A percentile compares a stretch with the other conserved stretches of the same genome.
Conservation (phyloP, 2,797 vertebrate genomes). For the Dallia pectoralis region DNA sequence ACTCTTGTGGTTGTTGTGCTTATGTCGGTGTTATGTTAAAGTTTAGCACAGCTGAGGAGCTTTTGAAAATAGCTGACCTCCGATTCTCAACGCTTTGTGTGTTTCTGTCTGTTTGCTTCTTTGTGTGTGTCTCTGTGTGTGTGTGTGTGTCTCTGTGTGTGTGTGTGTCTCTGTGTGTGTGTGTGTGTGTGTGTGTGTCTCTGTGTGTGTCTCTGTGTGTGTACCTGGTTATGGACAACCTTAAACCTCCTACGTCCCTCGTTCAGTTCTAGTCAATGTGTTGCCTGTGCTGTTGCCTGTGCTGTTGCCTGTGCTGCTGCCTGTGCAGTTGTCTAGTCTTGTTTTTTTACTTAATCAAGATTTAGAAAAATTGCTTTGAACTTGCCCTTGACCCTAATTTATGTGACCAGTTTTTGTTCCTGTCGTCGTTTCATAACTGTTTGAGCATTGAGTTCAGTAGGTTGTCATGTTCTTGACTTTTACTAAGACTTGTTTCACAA, state of each 20-base stretch:
- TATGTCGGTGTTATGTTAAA: not conserved
- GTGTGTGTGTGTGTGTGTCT: no score
- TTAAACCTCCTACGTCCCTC: not conserved
- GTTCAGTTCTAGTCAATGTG: not conserved
- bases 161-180: no score
- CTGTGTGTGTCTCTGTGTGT: no score
- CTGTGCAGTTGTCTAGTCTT: not conserved
- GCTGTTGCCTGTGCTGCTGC: not conserved
- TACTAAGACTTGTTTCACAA: not conserved
- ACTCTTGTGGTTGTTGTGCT: not conserved
- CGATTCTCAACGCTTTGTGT: slow-evolving; percentile 4
- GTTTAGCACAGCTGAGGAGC: not conserved
- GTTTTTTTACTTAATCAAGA: not conserved
- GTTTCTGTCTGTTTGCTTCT: no score
- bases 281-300: not conserved
- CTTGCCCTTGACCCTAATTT: not conserved
- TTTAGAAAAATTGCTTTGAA: not conserved
- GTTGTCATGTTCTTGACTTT: not conserved
- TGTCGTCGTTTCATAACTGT: not conserved
- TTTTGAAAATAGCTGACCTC: slow-evolving; percentile 17
- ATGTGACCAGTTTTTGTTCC: not conserved
- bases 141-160: no score
- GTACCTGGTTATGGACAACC: slow-evolving; percentile 1
- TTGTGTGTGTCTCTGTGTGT: no score
- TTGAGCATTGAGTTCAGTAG: not conserved